These are phyloP conservation scores for Pseudorhiza aurosa DNA, from an alignment of 30 jellyfish, hydroid and myxozoan species.

Conservation along the genomic window DNA sequence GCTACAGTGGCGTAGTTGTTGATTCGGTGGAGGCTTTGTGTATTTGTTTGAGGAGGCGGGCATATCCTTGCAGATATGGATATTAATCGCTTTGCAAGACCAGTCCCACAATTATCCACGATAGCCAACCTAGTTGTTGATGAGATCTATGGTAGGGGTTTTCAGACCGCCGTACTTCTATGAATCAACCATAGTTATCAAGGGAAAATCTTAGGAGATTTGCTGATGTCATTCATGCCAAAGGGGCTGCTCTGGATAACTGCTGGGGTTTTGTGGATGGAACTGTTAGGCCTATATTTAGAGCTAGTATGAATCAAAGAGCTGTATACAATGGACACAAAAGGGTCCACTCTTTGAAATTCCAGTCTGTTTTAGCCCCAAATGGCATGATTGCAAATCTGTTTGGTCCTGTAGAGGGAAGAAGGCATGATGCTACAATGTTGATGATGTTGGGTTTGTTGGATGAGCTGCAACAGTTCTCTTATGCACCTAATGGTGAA, in stretches of 20 bases:
- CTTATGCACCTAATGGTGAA: slow-evolving; percentile 38
- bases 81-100: slow-evolving; percentile 24
- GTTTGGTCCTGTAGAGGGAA: slow-evolving; percentile 23
- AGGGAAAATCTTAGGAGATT: background rate
- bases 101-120: slow-evolving; percentile 39
- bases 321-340: slow-evolving; percentile 43
- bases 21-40: slow-evolving; percentile 34
- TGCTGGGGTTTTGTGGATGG: slow-evolving; percentile 37
- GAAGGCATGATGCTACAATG: slow-evolving; percentile 46
- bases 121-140: background rate
- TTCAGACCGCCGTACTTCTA: no score
- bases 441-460: slow-evolving; percentile 36
- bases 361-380: slow-evolving; percentile 36
- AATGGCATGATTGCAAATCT: slow-evolving; percentile 36
- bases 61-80: slow-evolving; percentile 33
- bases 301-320: slow-evolving; percentile 19
- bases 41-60: slow-evolving; percentile 14
- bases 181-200: background rate
- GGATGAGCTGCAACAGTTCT: slow-evolving; percentile 13
- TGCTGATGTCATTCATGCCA: slow-evolving; percentile 4
- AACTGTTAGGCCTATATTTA: slow-evolving; percentile 20
- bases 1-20: slow-evolving; percentile 33
- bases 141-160: background rate
- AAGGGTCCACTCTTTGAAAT: slow-evolving; percentile 19
- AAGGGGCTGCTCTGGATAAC: background rate